These are phyloP conservation scores for Tanypteryx hageni DNA, from an alignment of 2,888 invertebrate species.

Conservation along the genomic window DNA sequence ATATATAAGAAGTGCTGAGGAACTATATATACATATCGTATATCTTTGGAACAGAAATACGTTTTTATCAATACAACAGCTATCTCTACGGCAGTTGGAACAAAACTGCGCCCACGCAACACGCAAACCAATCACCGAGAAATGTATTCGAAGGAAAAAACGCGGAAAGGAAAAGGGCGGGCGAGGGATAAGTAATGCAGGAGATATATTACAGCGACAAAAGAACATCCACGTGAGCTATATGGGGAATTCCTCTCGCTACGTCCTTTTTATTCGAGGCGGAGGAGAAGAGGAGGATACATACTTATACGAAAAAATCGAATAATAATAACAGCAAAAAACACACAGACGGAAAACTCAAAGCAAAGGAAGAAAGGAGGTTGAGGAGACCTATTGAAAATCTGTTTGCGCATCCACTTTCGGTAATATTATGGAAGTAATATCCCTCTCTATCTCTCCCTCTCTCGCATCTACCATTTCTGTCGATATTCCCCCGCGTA, in stretches of 20 bases:
- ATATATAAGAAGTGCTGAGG: too few relatives aligned
- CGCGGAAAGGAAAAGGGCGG: not conserved
- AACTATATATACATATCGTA: too few relatives aligned
- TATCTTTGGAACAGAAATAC: too few relatives aligned
- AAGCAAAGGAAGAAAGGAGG: not conserved
- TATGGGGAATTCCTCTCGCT: not conserved
- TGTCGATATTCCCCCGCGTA: constrained; percentile 50
- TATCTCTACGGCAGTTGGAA: not conserved
- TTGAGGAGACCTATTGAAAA: constrained; percentile 40
- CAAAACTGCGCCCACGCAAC: not conserved
- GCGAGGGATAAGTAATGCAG: constrained; percentile 16
- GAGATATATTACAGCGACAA: not conserved
- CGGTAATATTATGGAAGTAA: constrained; percentile 56
- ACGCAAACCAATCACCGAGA: not conserved
- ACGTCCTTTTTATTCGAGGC: not conserved
- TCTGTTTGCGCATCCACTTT: constrained; percentile 63
- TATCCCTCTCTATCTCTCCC: not conserved
- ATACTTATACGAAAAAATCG: not conserved
- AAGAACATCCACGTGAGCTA: not conserved
- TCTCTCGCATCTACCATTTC: constrained; percentile 7
- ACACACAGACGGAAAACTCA: not conserved
- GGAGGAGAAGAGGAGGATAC: not conserved
- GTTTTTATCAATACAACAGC: not conserved
- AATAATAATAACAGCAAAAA: not conserved
- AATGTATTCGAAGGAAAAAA: not conserved